These are phyloP conservation scores for Montipora capricornis DNA, from an alignment of 64 coral and sea anemone species.

Conservation along the genomic window DNA sequence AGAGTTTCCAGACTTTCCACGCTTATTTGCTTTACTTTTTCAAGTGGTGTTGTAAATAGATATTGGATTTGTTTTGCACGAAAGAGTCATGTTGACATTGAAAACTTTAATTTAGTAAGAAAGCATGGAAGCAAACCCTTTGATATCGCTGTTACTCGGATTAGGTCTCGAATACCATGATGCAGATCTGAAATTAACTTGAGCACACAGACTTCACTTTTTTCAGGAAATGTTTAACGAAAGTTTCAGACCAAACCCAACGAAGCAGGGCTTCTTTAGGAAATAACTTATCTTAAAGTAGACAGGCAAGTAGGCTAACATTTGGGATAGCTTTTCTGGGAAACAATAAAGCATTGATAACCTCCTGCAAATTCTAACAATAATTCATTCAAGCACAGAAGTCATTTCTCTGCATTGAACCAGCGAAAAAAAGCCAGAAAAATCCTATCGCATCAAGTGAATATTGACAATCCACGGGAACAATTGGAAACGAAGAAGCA, in stretches of 20 bases:
- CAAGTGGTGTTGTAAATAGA: background rate
- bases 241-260: background rate
- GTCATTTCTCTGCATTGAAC: background rate
- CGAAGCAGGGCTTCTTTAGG: too few relatives aligned
- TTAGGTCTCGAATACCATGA: background rate
- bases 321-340: background rate
- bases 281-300: too few relatives aligned
- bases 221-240: background rate
- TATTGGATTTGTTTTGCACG: background rate
- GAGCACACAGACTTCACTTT: background rate
- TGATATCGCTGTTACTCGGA: background rate
- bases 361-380: background rate
- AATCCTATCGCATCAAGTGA: background rate
- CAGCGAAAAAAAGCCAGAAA: background rate
- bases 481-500: background rate
- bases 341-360: constrained; percentile 42
- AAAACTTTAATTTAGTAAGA: background rate
- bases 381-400: background rate
- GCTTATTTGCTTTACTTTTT: background rate
- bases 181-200: background rate
- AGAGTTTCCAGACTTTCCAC: background rate
- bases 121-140: background rate
- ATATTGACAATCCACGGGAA: background rate
- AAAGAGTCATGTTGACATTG: background rate
- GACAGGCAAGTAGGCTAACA: background rate